A percentile compares a stretch with the other conserved stretches of the same genome.
Evolutionary conservation across 1,140 invertebrate genomes (phyloP).

Genomic region (Zaprionus tsacasi): DNA sequence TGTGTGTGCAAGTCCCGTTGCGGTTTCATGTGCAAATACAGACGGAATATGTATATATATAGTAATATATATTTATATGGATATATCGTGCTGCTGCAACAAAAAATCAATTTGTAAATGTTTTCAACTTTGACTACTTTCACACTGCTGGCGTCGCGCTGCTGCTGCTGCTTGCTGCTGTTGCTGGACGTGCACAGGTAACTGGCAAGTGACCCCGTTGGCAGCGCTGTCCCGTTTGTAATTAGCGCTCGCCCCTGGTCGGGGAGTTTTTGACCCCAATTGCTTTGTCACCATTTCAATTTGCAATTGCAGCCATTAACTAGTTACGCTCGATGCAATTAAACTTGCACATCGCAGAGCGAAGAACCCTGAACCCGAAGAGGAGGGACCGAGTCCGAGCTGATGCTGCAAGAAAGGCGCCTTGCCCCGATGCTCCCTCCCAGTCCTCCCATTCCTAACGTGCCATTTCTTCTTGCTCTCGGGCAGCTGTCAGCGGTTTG

Average conservation of each 20-base stretch:
- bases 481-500: slow-evolving; percentile 41
- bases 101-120: slow-evolving; percentile 82
- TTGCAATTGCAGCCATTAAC: slow-evolving; percentile 82
- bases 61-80: background rate
- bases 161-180: slow-evolving; percentile 38
- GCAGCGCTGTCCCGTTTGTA: slow-evolving; percentile 73
- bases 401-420: slow-evolving; percentile 32
- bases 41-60: slow-evolving; percentile 18
- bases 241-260: slow-evolving; percentile 61
- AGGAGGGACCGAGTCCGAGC: background rate
- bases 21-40: slow-evolving; percentile 62
- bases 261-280: slow-evolving; percentile 79
- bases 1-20: slow-evolving; percentile 52
- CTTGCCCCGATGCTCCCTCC: background rate
- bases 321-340: slow-evolving; percentile 81
- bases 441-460: slow-evolving; percentile 19
- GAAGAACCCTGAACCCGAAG: slow-evolving; percentile 1
- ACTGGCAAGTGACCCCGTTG: slow-evolving; percentile 74
- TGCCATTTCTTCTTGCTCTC: background rate
- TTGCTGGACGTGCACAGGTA: slow-evolving; percentile 27
- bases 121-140: slow-evolving; percentile 71
- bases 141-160: slow-evolving; percentile 46
- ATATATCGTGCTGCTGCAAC: slow-evolving; percentile 41
- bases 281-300: slow-evolving; percentile 83
- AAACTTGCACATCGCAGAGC: slow-evolving; percentile 65